Conservation (phyloP, 2,797 vertebrate species). For the Diplodus puntazzo region DNA sequence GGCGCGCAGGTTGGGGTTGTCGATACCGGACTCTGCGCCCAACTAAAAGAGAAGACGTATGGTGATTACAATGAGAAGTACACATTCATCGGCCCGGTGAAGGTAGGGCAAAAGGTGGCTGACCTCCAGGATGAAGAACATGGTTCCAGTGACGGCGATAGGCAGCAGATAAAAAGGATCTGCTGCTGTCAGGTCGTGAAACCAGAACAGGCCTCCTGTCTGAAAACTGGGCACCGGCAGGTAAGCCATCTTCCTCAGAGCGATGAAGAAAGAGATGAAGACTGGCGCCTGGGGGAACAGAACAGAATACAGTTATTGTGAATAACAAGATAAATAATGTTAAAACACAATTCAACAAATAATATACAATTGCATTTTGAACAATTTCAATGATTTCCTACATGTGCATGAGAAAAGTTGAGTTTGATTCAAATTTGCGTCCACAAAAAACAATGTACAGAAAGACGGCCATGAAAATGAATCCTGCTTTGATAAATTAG, state of each 20-base stretch:
- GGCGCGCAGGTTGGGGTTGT: conserved; percentile 87
- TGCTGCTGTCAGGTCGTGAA: conserved; percentile 86
- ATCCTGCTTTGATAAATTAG: too few relatives aligned
- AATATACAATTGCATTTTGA: not conserved
- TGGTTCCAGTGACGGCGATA: conserved; percentile 87
- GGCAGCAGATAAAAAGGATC: conserved; percentile 91
- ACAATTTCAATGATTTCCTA: too few relatives aligned
- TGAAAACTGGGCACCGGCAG: conserved; percentile 93
- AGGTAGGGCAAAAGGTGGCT: not conserved
- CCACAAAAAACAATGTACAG: too few relatives aligned
- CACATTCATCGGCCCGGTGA: not conserved
- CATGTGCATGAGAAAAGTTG: too few relatives aligned
- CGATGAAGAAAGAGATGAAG: conserved; percentile 94
- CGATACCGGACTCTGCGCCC: conserved; percentile 90
- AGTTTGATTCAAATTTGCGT: too few relatives aligned
- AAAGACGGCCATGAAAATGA: too few relatives aligned
- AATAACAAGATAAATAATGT: not conserved
- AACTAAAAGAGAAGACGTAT: conserved; percentile 75
- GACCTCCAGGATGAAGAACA: conserved; percentile 92
- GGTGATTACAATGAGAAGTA: not conserved
- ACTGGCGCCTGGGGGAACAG: conserved; percentile 84
- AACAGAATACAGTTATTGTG: not conserved
- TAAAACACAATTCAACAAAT: not conserved
- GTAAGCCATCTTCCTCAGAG: conserved; percentile 91
- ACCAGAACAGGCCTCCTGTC: conserved; percentile 91